phyloP scores from a whole-genome alignment of 1,140 invertebrate species.

The Stratiolaelaps scimitus region DNA sequence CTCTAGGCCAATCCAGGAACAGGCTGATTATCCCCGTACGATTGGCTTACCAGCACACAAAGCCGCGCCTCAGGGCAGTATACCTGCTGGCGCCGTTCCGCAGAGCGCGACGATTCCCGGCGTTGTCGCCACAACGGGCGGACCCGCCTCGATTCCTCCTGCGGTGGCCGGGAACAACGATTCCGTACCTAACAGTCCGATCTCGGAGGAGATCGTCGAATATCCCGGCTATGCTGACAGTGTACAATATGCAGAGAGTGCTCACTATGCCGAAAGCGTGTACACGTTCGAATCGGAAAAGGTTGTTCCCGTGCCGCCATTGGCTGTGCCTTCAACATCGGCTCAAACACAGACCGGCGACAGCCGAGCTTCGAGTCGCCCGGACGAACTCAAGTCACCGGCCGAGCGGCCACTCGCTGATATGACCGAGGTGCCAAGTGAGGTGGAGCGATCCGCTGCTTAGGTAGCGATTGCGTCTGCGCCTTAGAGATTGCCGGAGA shows the following conservation, averaged over 20 bases:
- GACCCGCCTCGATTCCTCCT: neutral
- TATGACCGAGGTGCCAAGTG: slow-evolving; percentile 9
- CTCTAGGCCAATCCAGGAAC: slow-evolving; percentile 35
- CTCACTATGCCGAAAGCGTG: slow-evolving; percentile 2
- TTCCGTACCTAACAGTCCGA: slow-evolving; percentile 22
- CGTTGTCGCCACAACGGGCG: neutral
- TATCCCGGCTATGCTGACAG: slow-evolving; percentile 18
- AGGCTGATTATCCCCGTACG: slow-evolving; percentile 18
- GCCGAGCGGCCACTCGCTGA: slow-evolving; percentile 6
- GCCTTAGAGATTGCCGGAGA: too few species aligned
- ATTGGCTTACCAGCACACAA: neutral
- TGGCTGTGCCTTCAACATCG: slow-evolving; percentile 15
- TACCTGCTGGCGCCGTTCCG: neutral
- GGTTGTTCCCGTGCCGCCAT: neutral
- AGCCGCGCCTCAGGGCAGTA: too few species aligned
- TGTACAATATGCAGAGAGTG: neutral
- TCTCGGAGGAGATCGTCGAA: slow-evolving; percentile 22
- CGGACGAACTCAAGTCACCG: slow-evolving; percentile 16
- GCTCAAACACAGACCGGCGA: slow-evolving; percentile 22
- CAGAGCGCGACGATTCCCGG: neutral
- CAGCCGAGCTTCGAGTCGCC: slow-evolving; percentile 16
- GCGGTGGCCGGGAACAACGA: neutral
- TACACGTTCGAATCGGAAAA: slow-evolving; percentile 25
- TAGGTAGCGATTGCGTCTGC: too few species aligned
- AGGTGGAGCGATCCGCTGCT: slow-evolving; percentile 7